Percentiles rank a stretch among this genome's conserved stretches.
Evolutionary conservation across 2,888 invertebrate species (phyloP).

Genomic region (Laothoe populi): DNA sequence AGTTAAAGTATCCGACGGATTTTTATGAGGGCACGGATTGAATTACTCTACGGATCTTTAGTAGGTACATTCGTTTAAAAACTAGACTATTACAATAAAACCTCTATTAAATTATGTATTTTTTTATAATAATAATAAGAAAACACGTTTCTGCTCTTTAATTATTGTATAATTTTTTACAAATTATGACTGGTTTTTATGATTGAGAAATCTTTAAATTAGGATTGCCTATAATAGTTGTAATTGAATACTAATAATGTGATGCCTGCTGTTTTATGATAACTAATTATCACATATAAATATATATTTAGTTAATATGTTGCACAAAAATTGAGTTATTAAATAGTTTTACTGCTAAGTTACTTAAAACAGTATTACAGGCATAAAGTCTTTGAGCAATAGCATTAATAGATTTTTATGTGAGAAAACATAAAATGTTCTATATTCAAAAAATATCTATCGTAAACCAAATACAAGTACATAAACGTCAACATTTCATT

Average conservation of each 20-base stretch:
- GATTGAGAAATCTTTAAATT: not conserved
- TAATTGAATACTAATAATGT: not conserved
- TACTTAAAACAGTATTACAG: not conserved
- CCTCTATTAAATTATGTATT: too few species aligned
- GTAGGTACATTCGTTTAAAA: too few species aligned
- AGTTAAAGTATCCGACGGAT: too few species aligned
- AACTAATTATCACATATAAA: not conserved
- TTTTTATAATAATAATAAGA: too few species aligned
- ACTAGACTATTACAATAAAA: too few species aligned
- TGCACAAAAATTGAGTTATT: not conserved
- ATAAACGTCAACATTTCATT: constrained; percentile 7
- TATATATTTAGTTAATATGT: not conserved
- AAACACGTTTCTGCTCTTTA: not conserved
- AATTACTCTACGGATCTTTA: too few species aligned
- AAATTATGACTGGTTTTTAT: not conserved
- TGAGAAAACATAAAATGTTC: not conserved
- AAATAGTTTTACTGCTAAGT: not conserved
- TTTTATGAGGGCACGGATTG: too few species aligned
- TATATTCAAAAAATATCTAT: not conserved
- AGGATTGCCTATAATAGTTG: not conserved
- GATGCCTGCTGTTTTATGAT: not conserved
- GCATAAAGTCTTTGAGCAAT: too few species aligned
- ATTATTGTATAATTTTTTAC: not conserved
- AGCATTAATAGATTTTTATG: not conserved
- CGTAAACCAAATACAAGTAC: not conserved